These are phyloP conservation scores for Apostichopus californicus DNA, from an alignment of 35 echinoderm and acorn worm species.

Conservation along the genomic window DNA sequence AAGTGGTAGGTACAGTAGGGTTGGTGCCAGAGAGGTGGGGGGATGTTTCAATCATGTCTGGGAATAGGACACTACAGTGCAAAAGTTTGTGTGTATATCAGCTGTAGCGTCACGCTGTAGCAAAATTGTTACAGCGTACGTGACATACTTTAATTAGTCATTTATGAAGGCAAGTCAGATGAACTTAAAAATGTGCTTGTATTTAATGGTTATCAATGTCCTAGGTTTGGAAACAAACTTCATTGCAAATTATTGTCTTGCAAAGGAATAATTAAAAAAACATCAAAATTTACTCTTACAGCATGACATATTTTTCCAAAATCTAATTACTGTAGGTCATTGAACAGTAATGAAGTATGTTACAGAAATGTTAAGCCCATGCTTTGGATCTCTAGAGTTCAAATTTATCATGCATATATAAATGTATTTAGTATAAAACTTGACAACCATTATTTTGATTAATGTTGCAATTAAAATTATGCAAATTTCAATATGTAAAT, in stretches of 20 bases:
- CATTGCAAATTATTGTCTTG: not conserved
- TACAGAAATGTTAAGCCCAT: not conserved
- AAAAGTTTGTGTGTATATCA: not conserved
- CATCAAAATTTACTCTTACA: not conserved
- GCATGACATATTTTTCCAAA: not conserved
- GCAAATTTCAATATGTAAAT: slow-evolving; percentile 42
- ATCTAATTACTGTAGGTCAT: not conserved
- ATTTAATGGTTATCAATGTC: not conserved
- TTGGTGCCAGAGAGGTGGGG: no score
- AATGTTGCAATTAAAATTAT: slow-evolving; percentile 9
- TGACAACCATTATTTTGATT: not conserved
- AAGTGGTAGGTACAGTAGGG: no score
- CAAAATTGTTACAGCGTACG: not conserved
- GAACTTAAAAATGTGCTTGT: not conserved
- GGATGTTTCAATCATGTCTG: no score
- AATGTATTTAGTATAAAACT: not conserved
- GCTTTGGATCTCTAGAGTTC: not conserved
- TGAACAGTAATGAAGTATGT: not conserved
- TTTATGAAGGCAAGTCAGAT: not conserved
- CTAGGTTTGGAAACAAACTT: not conserved
- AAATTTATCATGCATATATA: not conserved
- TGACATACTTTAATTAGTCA: not conserved
- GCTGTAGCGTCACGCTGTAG: not conserved
- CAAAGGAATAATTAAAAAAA: not conserved
- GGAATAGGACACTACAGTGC: not conserved